A percentile compares a stretch with the other conserved stretches of the same genome.
Evolutionary conservation across 2,113 vertebrate species (phyloP).

Genomic region (Xenus cinereus): DNA sequence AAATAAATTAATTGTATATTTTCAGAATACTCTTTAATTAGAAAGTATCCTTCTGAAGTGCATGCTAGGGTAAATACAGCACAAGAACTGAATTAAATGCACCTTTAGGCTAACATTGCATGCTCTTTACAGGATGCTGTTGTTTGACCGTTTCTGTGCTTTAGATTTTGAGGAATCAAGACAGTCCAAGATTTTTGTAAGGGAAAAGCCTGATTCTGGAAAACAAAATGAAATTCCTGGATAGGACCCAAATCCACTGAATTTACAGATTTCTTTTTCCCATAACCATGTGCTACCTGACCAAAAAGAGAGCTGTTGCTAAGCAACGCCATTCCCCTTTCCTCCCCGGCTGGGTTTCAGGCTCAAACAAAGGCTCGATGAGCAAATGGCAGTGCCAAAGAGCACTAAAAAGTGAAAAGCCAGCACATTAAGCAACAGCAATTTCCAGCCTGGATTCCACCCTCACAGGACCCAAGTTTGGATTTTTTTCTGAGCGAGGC

Average conservation of each 20-base stretch:
- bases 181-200: background rate
- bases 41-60: background rate
- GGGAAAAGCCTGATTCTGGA: background rate
- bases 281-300: background rate
- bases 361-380: background rate
- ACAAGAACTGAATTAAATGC: background rate
- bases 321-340: background rate
- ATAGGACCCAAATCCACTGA: background rate
- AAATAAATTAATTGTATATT: background rate
- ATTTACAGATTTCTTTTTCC: background rate
- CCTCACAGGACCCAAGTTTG: background rate
- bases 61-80: background rate
- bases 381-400: background rate
- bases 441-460: background rate
- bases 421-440: background rate
- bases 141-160: background rate
- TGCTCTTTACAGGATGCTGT: background rate
- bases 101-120: background rate
- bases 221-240: background rate
- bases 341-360: background rate
- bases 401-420: background rate
- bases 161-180: background rate
- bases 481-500: background rate
- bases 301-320: slow-evolving; percentile 43
- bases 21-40: background rate